phyloP scores from a whole-genome alignment of 2,797 vertebrate species.

The Clamator glandarius region DNA sequence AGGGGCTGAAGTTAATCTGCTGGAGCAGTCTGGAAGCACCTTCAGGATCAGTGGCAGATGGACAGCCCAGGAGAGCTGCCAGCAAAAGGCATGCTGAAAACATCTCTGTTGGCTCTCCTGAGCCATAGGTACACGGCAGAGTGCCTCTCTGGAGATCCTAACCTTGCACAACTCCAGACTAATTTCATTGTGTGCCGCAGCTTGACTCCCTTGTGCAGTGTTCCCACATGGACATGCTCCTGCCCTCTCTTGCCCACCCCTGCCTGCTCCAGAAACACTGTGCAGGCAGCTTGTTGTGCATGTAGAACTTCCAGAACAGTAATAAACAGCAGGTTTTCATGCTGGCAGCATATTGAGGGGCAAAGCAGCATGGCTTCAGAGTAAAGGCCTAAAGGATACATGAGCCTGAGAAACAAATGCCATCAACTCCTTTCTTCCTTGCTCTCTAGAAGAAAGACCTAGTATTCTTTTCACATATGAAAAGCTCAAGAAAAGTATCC shows the following conservation, averaged over 20 bases:
- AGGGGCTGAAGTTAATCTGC: background rate
- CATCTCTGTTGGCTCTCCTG: background rate
- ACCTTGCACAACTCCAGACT: background rate
- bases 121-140: background rate
- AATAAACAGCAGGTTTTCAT: background rate
- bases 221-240: background rate
- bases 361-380: background rate
- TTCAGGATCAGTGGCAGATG: background rate
- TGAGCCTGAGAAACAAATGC: constrained; percentile 19
- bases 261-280: background rate
- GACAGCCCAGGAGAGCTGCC: background rate
- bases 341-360: background rate
- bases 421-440: background rate
- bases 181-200: background rate
- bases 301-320: background rate
- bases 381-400: background rate
- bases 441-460: constrained; percentile 14
- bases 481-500: constrained; percentile 49
- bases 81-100: background rate
- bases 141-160: background rate
- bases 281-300: background rate
- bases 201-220: accelerated
- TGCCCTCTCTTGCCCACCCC: background rate
- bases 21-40: background rate
- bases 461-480: constrained; percentile 26